phyloP scores from a whole-genome alignment of 2,797 vertebrate genomes.

The Fundulus diaphanus region DNA sequence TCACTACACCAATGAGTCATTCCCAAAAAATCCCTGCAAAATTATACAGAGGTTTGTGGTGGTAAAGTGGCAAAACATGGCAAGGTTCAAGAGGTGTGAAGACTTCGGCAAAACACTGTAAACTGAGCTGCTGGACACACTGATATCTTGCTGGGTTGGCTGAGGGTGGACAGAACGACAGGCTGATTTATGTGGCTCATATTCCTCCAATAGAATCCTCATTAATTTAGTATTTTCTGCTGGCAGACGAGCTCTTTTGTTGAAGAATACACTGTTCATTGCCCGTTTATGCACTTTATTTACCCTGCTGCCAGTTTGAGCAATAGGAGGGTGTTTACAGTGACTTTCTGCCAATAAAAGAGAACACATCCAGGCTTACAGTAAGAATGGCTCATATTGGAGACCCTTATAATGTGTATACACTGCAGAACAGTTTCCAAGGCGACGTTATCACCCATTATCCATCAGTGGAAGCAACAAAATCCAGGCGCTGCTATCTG shows the following conservation, averaged over 20 bases:
- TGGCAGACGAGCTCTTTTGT: slow-evolving; percentile 86
- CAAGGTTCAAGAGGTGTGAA: not conserved
- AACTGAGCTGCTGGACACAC: not conserved
- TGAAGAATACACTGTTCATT: slow-evolving; percentile 79
- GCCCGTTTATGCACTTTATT: slow-evolving; percentile 74
- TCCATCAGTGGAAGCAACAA: slow-evolving; percentile 67
- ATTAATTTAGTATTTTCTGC: slow-evolving; percentile 19
- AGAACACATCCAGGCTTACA: slow-evolving; percentile 47
- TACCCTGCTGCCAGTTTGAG: slow-evolving; percentile 42
- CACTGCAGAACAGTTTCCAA: slow-evolving; percentile 65
- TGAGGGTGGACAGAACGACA: slow-evolving; percentile 41
- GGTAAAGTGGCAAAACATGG: not conserved
- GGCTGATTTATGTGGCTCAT: slow-evolving; percentile 32
- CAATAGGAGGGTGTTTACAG: slow-evolving; percentile 58
- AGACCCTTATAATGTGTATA: slow-evolving; percentile 44
- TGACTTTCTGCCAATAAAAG: slow-evolving; percentile 57
- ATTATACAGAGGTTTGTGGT: not conserved
- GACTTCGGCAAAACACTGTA: not conserved
- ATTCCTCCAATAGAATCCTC: slow-evolving; percentile 32
- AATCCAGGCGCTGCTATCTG: slow-evolving; percentile 61
- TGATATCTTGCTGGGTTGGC: slow-evolving; percentile 10
- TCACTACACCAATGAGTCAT: too few species aligned
- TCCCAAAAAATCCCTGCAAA: too few species aligned
- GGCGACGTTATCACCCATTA: slow-evolving; percentile 70
- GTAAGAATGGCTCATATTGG: slow-evolving; percentile 36